Percentiles rank a stretch among this genome's conserved stretches.
Conservation (phyloP, 2,888 invertebrate genomes). For the Drosophila incognita region DNA sequence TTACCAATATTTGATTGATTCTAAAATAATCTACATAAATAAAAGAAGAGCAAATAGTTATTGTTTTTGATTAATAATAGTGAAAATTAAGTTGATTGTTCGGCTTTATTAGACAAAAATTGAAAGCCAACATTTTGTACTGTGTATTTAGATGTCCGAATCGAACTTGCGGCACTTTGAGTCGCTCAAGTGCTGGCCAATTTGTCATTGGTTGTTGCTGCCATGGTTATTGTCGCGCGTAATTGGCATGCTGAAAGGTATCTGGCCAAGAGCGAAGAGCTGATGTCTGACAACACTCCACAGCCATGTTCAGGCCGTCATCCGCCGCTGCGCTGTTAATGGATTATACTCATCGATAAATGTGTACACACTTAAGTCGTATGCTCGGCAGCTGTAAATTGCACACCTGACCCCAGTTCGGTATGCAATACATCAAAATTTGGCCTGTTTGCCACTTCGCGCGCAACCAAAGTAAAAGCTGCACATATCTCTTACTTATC, state of each 20-base stretch:
- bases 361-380: constrained; percentile 16
- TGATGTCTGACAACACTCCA: constrained; percentile 45
- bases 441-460: constrained; percentile 21
- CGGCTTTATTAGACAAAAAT: not conserved
- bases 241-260: constrained; percentile 66
- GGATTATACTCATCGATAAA: constrained; percentile 47
- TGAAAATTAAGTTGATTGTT: not conserved
- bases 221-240: constrained; percentile 31
- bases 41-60: not conserved
- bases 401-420: constrained; percentile 50
- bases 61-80: not conserved
- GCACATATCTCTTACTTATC: not conserved
- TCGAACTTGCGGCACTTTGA: constrained; percentile 45
- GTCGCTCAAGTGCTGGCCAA: constrained; percentile 46
- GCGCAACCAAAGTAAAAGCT: constrained; percentile 29
- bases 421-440: constrained; percentile 58
- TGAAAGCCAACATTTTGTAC: not conserved
- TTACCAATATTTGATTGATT: not conserved
- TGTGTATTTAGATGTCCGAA: constrained; percentile 34
- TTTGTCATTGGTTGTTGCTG: constrained; percentile 39
- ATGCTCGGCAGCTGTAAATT: constrained; percentile 35
- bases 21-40: not conserved
- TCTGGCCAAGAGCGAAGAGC: constrained; percentile 51
- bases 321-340: constrained; percentile 54
- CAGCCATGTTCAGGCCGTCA: constrained; percentile 34